A percentile compares a stretch with the other conserved stretches of the same genome.
Evolutionary conservation across 2,888 invertebrate genomes (phyloP).

Genomic region (Aphelenchoides bicaudatus): DNA sequence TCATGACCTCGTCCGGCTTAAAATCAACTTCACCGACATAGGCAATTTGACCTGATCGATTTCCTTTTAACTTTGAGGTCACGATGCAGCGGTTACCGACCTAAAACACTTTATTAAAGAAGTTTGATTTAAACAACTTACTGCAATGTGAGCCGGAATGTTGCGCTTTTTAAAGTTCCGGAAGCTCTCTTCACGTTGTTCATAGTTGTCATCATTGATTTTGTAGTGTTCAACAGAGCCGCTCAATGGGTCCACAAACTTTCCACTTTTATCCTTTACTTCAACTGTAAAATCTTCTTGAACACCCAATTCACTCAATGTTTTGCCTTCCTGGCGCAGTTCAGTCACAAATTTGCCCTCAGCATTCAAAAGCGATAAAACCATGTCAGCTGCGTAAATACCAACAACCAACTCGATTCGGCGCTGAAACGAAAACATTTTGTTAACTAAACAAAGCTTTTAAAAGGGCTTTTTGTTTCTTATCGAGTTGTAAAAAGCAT

Average conservation of each 20-base stretch:
- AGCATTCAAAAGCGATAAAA: neutral
- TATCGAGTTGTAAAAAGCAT: neutral
- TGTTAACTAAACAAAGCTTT: neutral
- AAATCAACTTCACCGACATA: slow-evolving; percentile 47
- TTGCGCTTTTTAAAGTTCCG: neutral
- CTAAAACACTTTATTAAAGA: neutral
- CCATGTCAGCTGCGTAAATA: slow-evolving; percentile 11
- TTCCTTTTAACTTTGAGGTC: slow-evolving; percentile 21
- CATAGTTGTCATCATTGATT: slow-evolving; percentile 24
- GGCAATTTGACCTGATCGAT: slow-evolving; percentile 38
- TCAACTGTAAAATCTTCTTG: slow-evolving; percentile 17
- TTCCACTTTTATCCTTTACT: slow-evolving; percentile 16
- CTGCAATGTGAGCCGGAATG: slow-evolving; percentile 8
- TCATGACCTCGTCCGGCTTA: slow-evolving; percentile 82
- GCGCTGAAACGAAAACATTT: slow-evolving; percentile 13
- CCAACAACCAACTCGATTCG: slow-evolving; percentile 14
- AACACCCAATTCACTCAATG: slow-evolving; percentile 24
- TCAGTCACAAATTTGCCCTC: slow-evolving; percentile 24
- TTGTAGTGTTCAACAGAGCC: slow-evolving; percentile 20
- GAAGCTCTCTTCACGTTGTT: slow-evolving; percentile 19
- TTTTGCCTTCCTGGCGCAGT: neutral
- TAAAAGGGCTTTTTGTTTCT: neutral
- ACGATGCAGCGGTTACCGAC: slow-evolving; percentile 40
- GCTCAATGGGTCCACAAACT: neutral
- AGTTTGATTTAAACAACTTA: neutral